Base-by-base conservation (phyloP, 2,797 vertebrate species). In the Chlorospingus semifuscus region DNA sequence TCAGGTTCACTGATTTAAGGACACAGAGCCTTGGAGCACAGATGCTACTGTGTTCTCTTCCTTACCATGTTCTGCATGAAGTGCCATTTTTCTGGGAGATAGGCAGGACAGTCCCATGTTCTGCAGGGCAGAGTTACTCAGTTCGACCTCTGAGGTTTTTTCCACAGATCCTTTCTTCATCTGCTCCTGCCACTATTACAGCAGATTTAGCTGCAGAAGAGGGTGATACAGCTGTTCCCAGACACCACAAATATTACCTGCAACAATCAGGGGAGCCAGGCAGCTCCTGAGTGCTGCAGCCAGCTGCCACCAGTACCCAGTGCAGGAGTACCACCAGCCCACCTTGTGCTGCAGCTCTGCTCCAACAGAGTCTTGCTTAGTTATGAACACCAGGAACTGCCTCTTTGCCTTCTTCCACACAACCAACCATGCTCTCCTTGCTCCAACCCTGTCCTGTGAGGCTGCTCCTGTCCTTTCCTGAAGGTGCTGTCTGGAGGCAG, bases 1-100 rank as follows among this genome's bases (percentile, higher is more conserved):
- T 89, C 96, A 94, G 86, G 90, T 86, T 93, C 83, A 64, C 63
- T 89, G 95, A 96, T 96, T 94, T 93, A 96, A 94, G 74, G 84
- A 57, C 39, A 29, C 2, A 46, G 90, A 57, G 90, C 69, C 76
- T 75, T 34, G 8, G 27, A 87, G 86, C 90, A 84, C 85, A 77
- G 83, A 64, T 37, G 46, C 65, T 11, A 34, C 77, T 46, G 70
- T 36, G 10, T 66, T 93, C 93, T 79, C 88, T 64, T 83, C 44
- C 97, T 94, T 65, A 89, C 87, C 64, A 76, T 77, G 90, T 52
- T 80, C 69, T 91, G 77, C 79, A 90, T 70, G 88, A 90, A 11
- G 32, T 47, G 44, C 22, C 37, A 3, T 83, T 91, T 91, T 90
- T 93, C 95, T 78, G 95, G 90, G 87, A 91, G 90, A 92, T 0